Evolutionary conservation across 2,888 invertebrate species (phyloP).

Genomic region (Apodemia zela): DNA sequence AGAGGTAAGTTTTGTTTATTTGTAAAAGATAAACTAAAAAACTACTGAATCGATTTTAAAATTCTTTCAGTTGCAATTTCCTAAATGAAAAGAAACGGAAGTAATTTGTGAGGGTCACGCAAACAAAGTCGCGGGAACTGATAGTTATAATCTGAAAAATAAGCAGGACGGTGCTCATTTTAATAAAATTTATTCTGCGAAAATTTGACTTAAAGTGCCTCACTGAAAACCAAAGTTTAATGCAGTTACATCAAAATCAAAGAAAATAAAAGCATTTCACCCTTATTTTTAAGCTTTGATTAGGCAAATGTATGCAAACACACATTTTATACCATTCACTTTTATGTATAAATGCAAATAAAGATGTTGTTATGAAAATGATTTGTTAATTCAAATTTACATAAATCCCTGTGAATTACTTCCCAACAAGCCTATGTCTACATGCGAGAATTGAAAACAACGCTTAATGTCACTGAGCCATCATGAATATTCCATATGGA

Average conservation of each 20-base stretch:
- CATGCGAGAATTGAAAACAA: conserved; percentile 57
- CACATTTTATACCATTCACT: conserved; percentile 12
- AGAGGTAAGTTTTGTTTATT: too few species aligned
- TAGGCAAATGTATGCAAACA: conserved; percentile 11
- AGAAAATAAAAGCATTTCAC: background rate
- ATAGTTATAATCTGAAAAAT: too few species aligned
- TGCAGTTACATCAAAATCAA: background rate
- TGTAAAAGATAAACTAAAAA: too few species aligned
- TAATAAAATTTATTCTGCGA: too few species aligned
- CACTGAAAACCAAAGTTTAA: background rate
- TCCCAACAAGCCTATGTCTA: conserved; percentile 31
- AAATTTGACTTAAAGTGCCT: background rate
- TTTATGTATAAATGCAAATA: conserved; percentile 20
- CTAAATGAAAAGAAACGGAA: too few species aligned
- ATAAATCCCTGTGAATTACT: conserved; percentile 16
- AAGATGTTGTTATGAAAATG: conserved; percentile 22
- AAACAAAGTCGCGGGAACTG: too few species aligned
- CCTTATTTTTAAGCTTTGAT: conserved; percentile 14
- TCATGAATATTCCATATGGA: conserved; percentile 65
- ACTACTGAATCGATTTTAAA: too few species aligned
- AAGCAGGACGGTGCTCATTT: too few species aligned
- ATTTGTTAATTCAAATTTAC: conserved; percentile 21
- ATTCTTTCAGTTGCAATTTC: too few species aligned
- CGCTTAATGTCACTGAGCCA: conserved; percentile 59
- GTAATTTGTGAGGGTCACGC: too few species aligned